Evolutionary conservation across 1,140 invertebrate species (phyloP), one percentile per base, ranked within the genome.

Genomic region (Bombus balteatus): DNA sequence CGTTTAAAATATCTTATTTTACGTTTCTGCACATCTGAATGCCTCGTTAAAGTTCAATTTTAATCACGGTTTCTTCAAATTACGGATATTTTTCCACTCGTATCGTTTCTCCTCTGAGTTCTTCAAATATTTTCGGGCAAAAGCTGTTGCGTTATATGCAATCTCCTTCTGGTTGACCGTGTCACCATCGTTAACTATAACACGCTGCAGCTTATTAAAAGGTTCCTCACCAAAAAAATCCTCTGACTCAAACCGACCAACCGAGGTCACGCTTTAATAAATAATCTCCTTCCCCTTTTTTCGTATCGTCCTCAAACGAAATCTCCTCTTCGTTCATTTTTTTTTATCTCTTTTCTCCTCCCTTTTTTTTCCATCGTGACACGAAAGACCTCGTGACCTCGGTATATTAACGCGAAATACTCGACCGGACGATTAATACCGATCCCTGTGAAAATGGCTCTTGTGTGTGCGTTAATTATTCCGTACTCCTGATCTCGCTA

Each of bases 201-300:
- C 65, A 77, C 37, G 39, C 28, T 34, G 57, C 18, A 18, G 39
- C 43, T 66, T 76, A 65, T 75, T 76, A 75, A 83, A 81, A 74
- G 43, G n/a, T 25, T 43, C 8, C 13, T 34, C 1, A 2, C 34
- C 3, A 10, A 65, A 73, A 75, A 66, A 68, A 53, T 53, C 10
- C 34, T 25, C 37, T 37, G 25, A 75, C 22, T 41, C 43, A 47
- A 47, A 47, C 13, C 3, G 32, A n/a, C 57, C 22, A 34, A 39
- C 13, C 39, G 32, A 47, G 39, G 41, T 15, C 32, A 32, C 8
- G 10, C 15, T 37, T 76, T 68, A 53, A 83, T 83, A 83, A 83
- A 76, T 76, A 76, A 83, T 76, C 28, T 37, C 32, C 62, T 25
- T 22, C 32, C 32, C 34, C 57, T 68, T 65, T 32, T 57, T 53